Conservation (phyloP, 2,113 vertebrate species). For the Heliornis fulica region DNA sequence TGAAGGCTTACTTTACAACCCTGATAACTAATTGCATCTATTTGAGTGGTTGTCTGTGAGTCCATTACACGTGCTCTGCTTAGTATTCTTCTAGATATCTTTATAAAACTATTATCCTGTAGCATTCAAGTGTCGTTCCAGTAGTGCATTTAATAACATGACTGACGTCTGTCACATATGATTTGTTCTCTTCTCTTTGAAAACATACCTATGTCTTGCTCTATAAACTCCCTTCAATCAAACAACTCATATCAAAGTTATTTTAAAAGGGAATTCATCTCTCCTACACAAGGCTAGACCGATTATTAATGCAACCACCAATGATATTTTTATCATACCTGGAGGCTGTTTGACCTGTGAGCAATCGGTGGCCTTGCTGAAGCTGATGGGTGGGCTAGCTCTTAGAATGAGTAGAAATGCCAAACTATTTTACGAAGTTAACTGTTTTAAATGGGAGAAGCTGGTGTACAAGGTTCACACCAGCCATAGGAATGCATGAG, state of each 20-base stretch:
- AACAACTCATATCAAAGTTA: not conserved
- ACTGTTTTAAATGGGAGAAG: not conserved
- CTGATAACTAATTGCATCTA: not conserved
- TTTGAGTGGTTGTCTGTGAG: not conserved
- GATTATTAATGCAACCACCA: not conserved
- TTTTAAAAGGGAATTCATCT: not conserved
- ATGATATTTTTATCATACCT: not conserved
- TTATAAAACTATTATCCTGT: not conserved
- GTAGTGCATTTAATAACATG: not conserved
- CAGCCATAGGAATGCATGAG: not conserved
- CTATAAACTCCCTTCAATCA: conserved; percentile 33
- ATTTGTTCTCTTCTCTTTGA: conserved; percentile 32
- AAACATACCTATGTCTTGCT: not conserved
- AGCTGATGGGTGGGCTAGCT: not conserved
- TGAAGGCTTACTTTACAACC: not conserved
- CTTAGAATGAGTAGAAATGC: not conserved
- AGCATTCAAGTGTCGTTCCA: conserved; percentile 9
- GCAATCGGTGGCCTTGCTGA: not conserved
- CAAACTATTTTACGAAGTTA: not conserved
- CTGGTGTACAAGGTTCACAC: not conserved
- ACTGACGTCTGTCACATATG: conserved; percentile 3
- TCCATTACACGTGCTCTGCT: not conserved
- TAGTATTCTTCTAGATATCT: not conserved
- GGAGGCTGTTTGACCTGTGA: not conserved
- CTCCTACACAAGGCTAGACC: not conserved